phyloP scores from a whole-genome alignment of 2,888 invertebrate genomes.

The Brachyptera putata region DNA sequence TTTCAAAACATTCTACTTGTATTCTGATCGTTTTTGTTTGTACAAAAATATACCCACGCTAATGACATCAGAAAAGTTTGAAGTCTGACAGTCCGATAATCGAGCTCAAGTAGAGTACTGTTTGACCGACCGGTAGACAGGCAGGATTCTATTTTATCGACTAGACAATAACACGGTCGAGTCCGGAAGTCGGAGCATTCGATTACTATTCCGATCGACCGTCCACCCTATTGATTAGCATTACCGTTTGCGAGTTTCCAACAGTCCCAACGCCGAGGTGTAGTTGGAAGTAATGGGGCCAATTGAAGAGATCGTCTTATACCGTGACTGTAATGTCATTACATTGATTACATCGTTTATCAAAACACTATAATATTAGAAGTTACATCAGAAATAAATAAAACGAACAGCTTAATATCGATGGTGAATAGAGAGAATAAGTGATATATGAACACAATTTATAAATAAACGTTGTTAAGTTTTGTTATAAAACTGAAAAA shows the following conservation, averaged over 20 bases:
- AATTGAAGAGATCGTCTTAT: background rate
- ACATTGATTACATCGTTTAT: conserved; percentile 1
- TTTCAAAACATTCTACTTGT: too few species aligned
- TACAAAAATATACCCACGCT: too few species aligned
- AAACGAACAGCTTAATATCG: background rate
- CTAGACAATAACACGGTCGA: background rate
- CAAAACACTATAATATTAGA: background rate
- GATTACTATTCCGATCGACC: background rate
- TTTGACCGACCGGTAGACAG: too few species aligned
- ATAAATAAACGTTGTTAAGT: too few species aligned
- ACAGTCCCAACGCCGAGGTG: background rate
- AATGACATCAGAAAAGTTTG: too few species aligned
- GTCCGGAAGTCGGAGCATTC: background rate
- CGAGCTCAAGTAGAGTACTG: too few species aligned
- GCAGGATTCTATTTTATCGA: too few species aligned
- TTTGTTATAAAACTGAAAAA: too few species aligned
- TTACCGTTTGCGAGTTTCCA: background rate
- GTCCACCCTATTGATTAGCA: background rate
- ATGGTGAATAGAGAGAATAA: background rate
- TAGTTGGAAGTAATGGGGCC: background rate
- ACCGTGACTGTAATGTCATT: background rate
- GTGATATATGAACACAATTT: background rate
- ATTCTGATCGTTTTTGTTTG: too few species aligned
- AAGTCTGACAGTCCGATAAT: too few species aligned
- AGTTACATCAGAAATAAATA: background rate